Conservation (phyloP, 2,113 vertebrate species). For the Helogale parvula region DNA sequence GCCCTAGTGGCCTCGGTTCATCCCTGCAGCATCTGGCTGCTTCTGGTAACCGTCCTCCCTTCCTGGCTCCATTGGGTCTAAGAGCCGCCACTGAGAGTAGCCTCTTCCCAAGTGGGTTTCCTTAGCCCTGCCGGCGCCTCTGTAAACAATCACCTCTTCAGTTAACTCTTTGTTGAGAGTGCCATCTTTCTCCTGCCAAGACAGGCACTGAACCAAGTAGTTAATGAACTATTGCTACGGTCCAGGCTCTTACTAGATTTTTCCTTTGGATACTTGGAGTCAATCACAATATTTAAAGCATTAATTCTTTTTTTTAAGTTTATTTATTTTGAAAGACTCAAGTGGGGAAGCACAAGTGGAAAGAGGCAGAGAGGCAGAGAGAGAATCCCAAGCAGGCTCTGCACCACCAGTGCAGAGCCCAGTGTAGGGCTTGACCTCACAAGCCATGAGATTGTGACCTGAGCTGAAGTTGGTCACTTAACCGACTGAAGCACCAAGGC, state of each 20-base stretch:
- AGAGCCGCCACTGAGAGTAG: neutral
- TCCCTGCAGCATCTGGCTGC: neutral
- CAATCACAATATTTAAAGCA: constrained; percentile 31
- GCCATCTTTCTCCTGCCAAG: neutral
- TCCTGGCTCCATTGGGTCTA: neutral
- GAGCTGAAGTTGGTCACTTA: too few relatives aligned
- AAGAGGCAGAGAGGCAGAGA: too few relatives aligned
- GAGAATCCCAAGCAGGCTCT: too few relatives aligned
- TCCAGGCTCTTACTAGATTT: neutral
- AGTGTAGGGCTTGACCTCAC: too few relatives aligned
- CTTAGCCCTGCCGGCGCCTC: neutral
- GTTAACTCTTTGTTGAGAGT: neutral
- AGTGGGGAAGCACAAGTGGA: too few relatives aligned
- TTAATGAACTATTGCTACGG: neutral
- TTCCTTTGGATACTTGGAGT: neutral
- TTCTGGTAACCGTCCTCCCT: neutral
- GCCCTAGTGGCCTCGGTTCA: neutral
- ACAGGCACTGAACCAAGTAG: neutral
- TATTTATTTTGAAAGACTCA: too few relatives aligned
- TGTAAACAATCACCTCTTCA: neutral
- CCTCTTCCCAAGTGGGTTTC: neutral
- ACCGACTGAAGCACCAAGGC: too few relatives aligned
- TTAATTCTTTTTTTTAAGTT: neutral
- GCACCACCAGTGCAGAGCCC: too few relatives aligned
- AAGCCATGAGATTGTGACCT: too few relatives aligned